These are phyloP conservation scores for Crypturellus tataupa DNA, from an alignment of 2,797 vertebrate genomes.

Conservation along the genomic window DNA sequence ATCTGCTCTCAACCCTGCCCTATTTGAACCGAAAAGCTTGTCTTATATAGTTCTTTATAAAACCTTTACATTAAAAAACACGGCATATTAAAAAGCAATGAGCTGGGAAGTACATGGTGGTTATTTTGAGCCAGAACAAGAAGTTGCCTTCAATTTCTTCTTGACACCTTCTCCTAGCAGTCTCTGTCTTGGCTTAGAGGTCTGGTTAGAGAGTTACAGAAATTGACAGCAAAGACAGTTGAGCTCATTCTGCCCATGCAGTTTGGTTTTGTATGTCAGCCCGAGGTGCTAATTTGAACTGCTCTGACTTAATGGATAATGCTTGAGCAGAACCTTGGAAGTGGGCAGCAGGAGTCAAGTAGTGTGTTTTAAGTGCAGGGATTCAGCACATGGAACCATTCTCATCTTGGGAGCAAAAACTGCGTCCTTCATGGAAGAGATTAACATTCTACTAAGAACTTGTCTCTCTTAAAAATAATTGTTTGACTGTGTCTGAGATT, in stretches of 20 bases:
- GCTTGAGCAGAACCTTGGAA: neutral
- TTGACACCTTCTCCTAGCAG: neutral
- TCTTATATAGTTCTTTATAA: neutral
- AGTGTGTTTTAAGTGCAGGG: accelerated
- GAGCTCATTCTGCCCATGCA: neutral
- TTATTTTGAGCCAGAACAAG: neutral
- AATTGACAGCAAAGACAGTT: neutral
- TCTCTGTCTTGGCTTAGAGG: neutral
- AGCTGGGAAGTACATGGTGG: neutral
- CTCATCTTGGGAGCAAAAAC: neutral
- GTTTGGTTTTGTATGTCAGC: neutral
- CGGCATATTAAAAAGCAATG: neutral
- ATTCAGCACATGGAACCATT: neutral
- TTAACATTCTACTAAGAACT: neutral
- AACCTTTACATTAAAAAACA: neutral
- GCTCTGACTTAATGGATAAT: neutral
- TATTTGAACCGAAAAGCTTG: neutral
- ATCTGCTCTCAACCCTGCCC: conserved; percentile 1
- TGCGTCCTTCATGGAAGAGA: neutral
- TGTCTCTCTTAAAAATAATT: accelerated
- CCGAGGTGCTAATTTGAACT: neutral
- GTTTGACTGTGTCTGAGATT: neutral
- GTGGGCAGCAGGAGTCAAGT: neutral
- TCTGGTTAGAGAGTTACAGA: neutral
- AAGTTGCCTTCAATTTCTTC: neutral